Evolutionary conservation across 2,797 vertebrate genomes (phyloP).

Genomic region (Mus minutoides): DNA sequence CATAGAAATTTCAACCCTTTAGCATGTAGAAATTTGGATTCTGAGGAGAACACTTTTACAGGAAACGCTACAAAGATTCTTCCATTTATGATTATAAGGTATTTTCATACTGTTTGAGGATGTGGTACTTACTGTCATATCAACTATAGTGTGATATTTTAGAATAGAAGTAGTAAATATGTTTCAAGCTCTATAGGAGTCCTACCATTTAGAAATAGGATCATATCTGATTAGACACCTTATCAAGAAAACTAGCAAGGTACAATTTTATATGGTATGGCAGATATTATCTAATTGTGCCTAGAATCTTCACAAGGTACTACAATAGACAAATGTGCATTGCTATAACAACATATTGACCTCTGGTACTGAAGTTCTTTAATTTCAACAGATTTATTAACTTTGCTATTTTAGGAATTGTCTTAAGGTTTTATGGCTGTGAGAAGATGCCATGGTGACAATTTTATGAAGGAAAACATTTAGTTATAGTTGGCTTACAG

Average conservation of each 20-base stretch:
- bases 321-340: neutral
- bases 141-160: conserved; percentile 17
- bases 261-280: neutral
- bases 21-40: neutral
- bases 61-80: neutral
- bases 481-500: neutral
- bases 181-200: neutral
- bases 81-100: conserved; percentile 9
- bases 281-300: neutral
- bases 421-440: neutral
- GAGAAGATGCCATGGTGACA: neutral
- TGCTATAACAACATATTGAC: neutral
- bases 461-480: neutral
- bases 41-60: neutral
- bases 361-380: neutral
- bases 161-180: neutral
- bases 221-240: neutral
- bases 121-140: neutral
- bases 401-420: neutral
- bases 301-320: neutral
- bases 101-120: neutral
- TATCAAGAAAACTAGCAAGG: neutral
- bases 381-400: neutral
- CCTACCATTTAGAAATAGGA: neutral
- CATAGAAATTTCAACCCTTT: conserved; percentile 22